Conservation (phyloP, 2,888 invertebrate genomes). For the Polyommatus iphigenia region DNA sequence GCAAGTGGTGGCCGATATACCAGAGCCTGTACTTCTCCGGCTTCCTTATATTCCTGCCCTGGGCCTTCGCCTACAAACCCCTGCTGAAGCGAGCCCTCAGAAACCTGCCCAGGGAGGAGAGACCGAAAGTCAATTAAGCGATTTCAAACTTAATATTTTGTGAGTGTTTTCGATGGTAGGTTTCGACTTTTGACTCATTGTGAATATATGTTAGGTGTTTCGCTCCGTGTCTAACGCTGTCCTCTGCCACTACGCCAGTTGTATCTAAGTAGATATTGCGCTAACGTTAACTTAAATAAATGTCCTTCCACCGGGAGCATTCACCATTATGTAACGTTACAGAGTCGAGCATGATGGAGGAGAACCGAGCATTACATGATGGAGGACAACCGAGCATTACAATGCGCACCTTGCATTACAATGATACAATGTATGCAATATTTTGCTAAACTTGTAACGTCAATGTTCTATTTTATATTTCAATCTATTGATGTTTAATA, state of each 20-base stretch:
- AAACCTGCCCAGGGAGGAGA: constrained; percentile 37
- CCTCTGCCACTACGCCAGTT: neutral
- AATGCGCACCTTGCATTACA: too few species aligned
- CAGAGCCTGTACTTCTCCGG: constrained; percentile 84
- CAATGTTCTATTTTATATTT: too few species aligned
- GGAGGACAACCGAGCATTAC: too few species aligned
- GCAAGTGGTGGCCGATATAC: constrained; percentile 84
- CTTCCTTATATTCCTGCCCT: constrained; percentile 83
- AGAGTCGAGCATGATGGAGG: too few species aligned
- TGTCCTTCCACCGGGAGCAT: neutral
- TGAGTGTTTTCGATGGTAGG: neutral
- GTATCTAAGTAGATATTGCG: neutral
- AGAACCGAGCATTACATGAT: too few species aligned
- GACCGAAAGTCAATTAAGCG: constrained; percentile 35
- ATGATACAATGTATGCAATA: too few species aligned
- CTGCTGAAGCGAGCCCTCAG: constrained; percentile 47
- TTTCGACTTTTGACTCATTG: neutral
- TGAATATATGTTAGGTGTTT: constrained; percentile 6
- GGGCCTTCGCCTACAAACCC: constrained; percentile 81
- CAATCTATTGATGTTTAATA: neutral
- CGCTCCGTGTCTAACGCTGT: neutral
- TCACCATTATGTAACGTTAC: too few species aligned
- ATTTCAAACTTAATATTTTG: neutral
- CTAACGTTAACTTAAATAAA: neutral
- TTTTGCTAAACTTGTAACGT: too few species aligned